Conservation (phyloP, 2,888 invertebrate species). For the Autographa gamma region DNA sequence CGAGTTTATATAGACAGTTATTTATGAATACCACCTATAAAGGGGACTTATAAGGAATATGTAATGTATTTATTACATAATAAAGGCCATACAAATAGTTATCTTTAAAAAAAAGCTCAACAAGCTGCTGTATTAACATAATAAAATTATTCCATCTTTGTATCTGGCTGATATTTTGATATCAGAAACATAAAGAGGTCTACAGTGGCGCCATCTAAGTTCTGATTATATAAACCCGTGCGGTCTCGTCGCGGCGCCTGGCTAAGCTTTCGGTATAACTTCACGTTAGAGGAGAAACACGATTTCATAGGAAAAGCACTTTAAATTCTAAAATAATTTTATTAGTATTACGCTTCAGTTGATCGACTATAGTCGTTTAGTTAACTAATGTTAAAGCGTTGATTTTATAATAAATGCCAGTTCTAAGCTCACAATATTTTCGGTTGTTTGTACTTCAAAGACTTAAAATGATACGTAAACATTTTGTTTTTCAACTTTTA, state of each 20-base stretch:
- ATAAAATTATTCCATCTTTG: no score
- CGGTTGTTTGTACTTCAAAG: conserved; percentile 55
- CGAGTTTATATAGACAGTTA: conserved; percentile 23
- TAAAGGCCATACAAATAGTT: no score
- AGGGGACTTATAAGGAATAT: no score
- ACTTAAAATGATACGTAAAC: conserved; percentile 60
- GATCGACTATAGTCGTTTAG: conserved; percentile 37
- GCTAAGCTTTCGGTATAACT: conserved; percentile 52
- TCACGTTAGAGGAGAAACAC: conserved; percentile 51
- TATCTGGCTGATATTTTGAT: no score
- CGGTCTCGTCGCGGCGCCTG: conserved; percentile 38
- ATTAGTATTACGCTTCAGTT: conserved; percentile 48
- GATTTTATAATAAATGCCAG: conserved; percentile 45
- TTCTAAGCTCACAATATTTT: conserved; percentile 50
- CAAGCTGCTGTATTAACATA: no score
- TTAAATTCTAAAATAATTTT: conserved; percentile 45
- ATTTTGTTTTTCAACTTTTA: conserved; percentile 44
- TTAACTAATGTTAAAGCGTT: conserved; percentile 41
- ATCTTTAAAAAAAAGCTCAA: no score
- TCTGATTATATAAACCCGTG: conserved; percentile 33
- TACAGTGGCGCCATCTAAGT: no score
- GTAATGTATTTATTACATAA: no score
- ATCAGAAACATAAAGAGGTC: no score
- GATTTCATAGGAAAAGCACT: conserved; percentile 47
- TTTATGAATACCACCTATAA: no score